Conservation (phyloP, 2,797 vertebrate genomes). For the Sebastes kiyomatsui region DNA sequence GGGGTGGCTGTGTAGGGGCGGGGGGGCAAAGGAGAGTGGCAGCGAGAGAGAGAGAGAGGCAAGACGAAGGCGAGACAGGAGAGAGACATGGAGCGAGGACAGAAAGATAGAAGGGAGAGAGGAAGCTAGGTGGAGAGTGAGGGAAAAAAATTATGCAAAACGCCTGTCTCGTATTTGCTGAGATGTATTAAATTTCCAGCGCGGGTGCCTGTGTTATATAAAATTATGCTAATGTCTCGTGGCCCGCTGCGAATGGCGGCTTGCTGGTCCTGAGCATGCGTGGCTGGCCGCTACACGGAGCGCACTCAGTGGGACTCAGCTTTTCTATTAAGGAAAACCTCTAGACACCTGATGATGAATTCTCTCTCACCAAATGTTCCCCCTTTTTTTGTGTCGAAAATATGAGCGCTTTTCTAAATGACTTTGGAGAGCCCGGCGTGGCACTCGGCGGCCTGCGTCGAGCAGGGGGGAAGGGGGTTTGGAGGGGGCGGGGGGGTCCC, state of each 20-base stretch:
- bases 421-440: constrained; percentile 96
- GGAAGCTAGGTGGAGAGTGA: constrained; percentile 72
- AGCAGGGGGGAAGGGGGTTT: constrained; percentile 81
- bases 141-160: constrained; percentile 91
- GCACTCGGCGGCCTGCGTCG: constrained; percentile 90
- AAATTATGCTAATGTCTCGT: constrained; percentile 99
- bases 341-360: constrained; percentile 99
- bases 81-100: constrained; percentile 74
- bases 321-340: constrained; percentile 99
- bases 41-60: constrained; percentile 53
- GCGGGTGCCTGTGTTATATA: constrained; percentile 98
- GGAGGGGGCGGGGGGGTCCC: constrained; percentile 83
- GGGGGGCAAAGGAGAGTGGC: constrained; percentile 57
- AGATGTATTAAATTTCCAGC: constrained; percentile 99
- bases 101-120: constrained; percentile 52
- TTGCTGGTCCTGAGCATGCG: constrained; percentile 98
- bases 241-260: constrained; percentile 97
- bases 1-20: constrained; percentile 52
- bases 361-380: constrained; percentile 99
- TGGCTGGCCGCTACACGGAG: constrained; percentile 97
- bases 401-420: constrained; percentile 98
- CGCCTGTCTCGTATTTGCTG: constrained; percentile 97
- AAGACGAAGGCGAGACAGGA: constrained; percentile 60
- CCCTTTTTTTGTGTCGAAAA: constrained; percentile 96
- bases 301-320: constrained; percentile 97